Conservation (phyloP, 2,113 vertebrate species). For the Meleagris gallopavo region DNA sequence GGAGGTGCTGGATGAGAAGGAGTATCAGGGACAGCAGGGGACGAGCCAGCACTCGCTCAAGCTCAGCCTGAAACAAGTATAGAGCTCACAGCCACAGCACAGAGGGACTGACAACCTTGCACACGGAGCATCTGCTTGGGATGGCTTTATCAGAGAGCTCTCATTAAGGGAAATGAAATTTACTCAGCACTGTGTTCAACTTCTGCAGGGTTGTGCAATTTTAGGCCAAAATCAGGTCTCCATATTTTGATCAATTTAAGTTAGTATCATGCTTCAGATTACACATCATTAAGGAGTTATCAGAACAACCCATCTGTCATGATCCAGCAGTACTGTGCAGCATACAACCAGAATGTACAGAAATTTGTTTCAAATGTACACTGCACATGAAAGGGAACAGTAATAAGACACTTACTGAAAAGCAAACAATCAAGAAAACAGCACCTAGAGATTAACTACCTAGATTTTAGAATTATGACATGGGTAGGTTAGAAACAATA, state of each 20-base stretch:
- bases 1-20: neutral
- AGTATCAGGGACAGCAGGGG: neutral
- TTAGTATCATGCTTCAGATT: neutral
- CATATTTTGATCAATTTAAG: neutral
- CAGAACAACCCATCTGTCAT: neutral
- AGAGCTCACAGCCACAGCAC: accelerated
- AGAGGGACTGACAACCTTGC: neutral
- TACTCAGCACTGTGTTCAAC: neutral
- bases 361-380: neutral
- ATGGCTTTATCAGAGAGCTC: neutral
- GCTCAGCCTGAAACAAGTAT: neutral
- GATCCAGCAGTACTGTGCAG: neutral
- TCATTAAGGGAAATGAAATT: neutral
- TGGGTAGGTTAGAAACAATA: neutral
- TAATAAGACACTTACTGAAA: neutral
- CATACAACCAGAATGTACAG: neutral
- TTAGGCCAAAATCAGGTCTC: neutral
- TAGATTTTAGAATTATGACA: neutral
- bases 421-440: neutral
- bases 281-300: neutral
- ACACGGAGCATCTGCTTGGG: neutral
- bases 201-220: neutral
- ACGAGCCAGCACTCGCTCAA: neutral
- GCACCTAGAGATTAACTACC: neutral
- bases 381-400: neutral